phyloP scores from a whole-genome alignment of 2,888 invertebrate species.

The Diploptera punctata region DNA sequence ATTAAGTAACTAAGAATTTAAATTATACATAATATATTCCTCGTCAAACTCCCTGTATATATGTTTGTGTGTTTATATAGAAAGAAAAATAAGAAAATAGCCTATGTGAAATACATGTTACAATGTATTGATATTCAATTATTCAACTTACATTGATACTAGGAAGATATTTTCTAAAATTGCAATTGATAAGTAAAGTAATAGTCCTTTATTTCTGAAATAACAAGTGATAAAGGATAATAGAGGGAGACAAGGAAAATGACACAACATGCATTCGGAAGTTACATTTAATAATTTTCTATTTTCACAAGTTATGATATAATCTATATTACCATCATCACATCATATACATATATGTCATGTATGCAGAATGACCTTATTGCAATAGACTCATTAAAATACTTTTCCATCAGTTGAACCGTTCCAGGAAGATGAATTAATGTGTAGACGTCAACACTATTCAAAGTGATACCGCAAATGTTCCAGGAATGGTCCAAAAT shows the following conservation, averaged over 20 bases:
- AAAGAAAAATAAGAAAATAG: too few relatives aligned
- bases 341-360: constrained; percentile 43
- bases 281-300: constrained; percentile 44
- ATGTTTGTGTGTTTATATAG: too few relatives aligned
- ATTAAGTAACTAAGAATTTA: too few relatives aligned
- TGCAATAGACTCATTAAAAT: constrained; percentile 42
- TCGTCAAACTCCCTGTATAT: too few relatives aligned
- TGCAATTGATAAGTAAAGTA: too few relatives aligned
- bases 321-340: constrained; percentile 41
- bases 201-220: too few relatives aligned
- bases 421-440: constrained; percentile 39
- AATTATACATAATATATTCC: too few relatives aligned
- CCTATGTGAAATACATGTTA: too few relatives aligned
- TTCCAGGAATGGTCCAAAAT: constrained; percentile 42
- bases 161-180: too few relatives aligned
- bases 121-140: too few relatives aligned
- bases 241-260: neutral
- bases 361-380: constrained; percentile 41
- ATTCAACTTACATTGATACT: too few relatives aligned
- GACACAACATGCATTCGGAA: constrained; percentile 31
- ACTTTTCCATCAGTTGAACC: constrained; percentile 36
- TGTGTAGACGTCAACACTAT: constrained; percentile 32
- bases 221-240: neutral
- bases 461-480: constrained; percentile 30
- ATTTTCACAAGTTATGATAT: constrained; percentile 43